phyloP scores from a whole-genome alignment of 2,113 vertebrate genomes.

The Entelurus aequoreus region DNA sequence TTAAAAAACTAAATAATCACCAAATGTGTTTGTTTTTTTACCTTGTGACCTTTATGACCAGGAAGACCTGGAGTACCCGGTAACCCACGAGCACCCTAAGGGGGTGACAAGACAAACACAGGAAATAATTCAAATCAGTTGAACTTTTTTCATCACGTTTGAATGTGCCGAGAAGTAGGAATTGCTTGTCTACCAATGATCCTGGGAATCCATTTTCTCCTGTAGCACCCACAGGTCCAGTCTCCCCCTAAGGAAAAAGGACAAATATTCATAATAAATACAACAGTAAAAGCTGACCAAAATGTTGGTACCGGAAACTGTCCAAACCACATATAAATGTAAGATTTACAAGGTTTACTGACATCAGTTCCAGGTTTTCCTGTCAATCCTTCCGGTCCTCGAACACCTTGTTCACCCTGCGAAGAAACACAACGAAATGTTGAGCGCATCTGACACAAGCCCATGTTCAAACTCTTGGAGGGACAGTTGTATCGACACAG shows the following conservation, averaged over 20 bases:
- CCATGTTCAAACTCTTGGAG: neutral
- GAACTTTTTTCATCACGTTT: no score
- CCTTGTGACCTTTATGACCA: constrained; percentile 88
- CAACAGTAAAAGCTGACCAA: neutral
- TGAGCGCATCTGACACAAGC: neutral
- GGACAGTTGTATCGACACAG: neutral
- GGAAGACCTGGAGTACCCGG: constrained; percentile 91
- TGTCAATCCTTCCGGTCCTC: constrained; percentile 86
- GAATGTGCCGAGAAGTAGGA: neutral
- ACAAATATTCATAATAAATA: neutral
- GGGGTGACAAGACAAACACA: neutral
- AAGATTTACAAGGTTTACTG: constrained; percentile 46
- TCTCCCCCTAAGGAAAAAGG: constrained; percentile 75
- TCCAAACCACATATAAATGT: neutral
- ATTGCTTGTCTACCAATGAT: constrained; percentile 75
- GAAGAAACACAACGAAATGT: constrained; percentile 3
- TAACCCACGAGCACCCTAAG: constrained; percentile 86
- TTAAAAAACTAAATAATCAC: neutral
- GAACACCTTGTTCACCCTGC: constrained; percentile 82
- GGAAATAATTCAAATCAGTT: neutral
- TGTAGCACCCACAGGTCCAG: constrained; percentile 79
- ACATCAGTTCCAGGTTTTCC: constrained; percentile 93
- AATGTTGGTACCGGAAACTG: neutral
- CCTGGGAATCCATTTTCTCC: constrained; percentile 88
- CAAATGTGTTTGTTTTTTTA: constrained; percentile 46